phyloP scores from a whole-genome alignment of 2,888 invertebrate species.

The Dasypolia templi region DNA sequence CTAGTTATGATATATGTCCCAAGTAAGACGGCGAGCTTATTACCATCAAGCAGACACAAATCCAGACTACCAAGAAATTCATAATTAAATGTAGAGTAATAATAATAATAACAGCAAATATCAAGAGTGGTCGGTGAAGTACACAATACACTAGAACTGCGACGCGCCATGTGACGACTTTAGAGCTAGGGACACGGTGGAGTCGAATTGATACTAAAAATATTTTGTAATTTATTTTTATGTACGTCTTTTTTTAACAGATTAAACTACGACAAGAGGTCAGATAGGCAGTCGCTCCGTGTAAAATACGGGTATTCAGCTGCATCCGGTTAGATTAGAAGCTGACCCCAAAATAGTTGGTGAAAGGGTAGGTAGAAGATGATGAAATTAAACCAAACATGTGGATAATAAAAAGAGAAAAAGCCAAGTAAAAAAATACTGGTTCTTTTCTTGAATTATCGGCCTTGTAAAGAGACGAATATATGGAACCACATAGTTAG shows the following conservation, averaged over 20 bases:
- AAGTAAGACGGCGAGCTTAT: too few species aligned
- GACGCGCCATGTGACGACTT: conserved; percentile 88
- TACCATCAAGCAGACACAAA: background rate
- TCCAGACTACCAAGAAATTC: background rate
- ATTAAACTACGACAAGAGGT: too few species aligned
- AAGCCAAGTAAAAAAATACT: too few species aligned
- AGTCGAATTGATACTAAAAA: conserved; percentile 68
- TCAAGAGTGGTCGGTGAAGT: conserved; percentile 70
- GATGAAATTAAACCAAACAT: too few species aligned
- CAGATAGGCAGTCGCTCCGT: too few species aligned
- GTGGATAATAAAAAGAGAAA: too few species aligned
- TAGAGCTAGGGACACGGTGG: conserved; percentile 72
- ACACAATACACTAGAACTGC: conserved; percentile 85
- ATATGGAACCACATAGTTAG: background rate
- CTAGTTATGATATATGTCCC: background rate
- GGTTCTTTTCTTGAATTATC: background rate
- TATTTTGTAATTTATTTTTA: conserved; percentile 27
- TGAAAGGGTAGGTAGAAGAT: too few species aligned
- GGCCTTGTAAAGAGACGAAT: background rate
- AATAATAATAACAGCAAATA: conserved; percentile 78
- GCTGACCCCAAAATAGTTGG: too few species aligned
- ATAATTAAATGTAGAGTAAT: conserved; percentile 63
- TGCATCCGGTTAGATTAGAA: too few species aligned
- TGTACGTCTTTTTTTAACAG: background rate
- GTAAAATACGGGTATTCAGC: too few species aligned